Base-by-base conservation (phyloP, 2,888 invertebrate genomes). In the Epiblema foenella region DNA sequence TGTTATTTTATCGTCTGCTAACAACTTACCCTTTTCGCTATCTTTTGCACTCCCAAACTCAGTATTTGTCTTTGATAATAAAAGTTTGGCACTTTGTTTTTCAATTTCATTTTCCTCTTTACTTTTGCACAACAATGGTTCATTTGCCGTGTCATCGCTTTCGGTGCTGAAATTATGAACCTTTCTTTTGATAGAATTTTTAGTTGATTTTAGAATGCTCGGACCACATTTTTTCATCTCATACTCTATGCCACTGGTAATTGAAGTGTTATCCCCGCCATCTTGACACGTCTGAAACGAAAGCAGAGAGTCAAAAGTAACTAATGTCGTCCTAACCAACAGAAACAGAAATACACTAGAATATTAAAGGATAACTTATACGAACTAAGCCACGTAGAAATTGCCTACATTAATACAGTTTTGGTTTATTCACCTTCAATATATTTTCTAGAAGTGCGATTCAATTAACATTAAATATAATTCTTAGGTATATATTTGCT, bases 131-230 rank as follows among this genome's bases (percentile, higher is more conserved):
- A 94, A 79, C 20, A 94, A 81, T 20, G 94, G 93, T 78, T 93
- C 92, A 73, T 88, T 85, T 66, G 90, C 91, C 33, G 88, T 84
- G 68, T 93, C 93, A 59, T 93, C 93, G 10, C 87, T 85, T 75
- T 93, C 93, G 42, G 85, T 83, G 67, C 87, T 89, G 8, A 89
- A 85, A 74, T 81, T 88, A 72, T 88, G 88, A 73, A 87, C 86
- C 77, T 89, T 93, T 73, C 85, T 85, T 79, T 91, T 94, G 24
- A 89, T 84, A 56, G 90, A 91, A 77, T 75, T 90, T 77, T 86
- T 88, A 78, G 93, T 93, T 0, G 83, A 84, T 84, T 95, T 95
- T 20, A 92, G 77, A 77, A 94, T 87, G 74, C 90, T 90, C 9
- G 88, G 85, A 51, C 91, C 89, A 17, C 91, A 82, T 77, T 87